Percentiles rank a stretch among this genome's conserved stretches.
These are phyloP conservation scores for Scolopax bukidnonensis DNA, from an alignment of 2,797 vertebrate genomes.

Conservation along the genomic window DNA sequence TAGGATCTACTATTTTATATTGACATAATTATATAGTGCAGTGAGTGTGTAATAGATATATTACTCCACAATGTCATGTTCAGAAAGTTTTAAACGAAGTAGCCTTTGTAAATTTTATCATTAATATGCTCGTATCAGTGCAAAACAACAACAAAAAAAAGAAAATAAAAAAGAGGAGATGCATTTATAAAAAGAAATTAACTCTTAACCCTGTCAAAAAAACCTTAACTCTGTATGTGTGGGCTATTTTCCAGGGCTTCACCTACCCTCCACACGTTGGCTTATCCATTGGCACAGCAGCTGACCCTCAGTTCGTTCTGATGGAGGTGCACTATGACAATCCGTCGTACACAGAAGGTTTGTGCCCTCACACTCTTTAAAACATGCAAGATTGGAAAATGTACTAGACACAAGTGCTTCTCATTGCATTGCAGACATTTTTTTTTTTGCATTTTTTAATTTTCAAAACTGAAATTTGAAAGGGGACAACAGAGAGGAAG, in stretches of 20 bases:
- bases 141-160: not conserved
- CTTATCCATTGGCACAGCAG: conserved; percentile 83
- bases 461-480: not conserved
- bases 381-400: not conserved
- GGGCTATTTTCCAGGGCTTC: conserved; percentile 79
- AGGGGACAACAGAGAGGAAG: not conserved
- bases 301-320: conserved; percentile 84
- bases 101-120: not conserved
- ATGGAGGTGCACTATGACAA: conserved; percentile 91
- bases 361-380: not conserved
- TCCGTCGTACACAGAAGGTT: conserved; percentile 83
- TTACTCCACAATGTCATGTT: not conserved
- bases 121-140: not conserved
- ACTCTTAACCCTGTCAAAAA: not conserved
- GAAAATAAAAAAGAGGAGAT: not conserved
- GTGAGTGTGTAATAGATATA: not conserved
- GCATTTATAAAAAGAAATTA: not conserved
- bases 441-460: not conserved
- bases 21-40: not conserved
- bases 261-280: conserved; percentile 86
- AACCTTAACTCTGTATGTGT: not conserved
- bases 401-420: not conserved
- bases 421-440: not conserved
- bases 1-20: not conserved
- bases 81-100: not conserved